Evolutionary conservation across 2,888 invertebrate genomes (phyloP).

Genomic region (Tetragonisca angustula): DNA sequence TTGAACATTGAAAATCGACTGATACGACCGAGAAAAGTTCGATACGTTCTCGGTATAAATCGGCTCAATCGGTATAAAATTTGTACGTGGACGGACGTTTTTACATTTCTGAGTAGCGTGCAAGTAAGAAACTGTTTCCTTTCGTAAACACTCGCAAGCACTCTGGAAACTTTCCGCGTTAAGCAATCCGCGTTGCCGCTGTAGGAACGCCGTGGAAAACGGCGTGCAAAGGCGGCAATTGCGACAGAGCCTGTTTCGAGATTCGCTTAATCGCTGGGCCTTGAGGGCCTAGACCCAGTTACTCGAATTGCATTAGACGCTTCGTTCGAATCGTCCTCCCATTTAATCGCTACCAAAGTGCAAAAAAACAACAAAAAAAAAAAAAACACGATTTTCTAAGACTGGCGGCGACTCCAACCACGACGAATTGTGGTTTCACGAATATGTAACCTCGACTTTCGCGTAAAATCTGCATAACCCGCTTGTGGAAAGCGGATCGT

Average conservation of each 20-base stretch:
- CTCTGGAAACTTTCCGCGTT: slow-evolving; percentile 76
- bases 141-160: slow-evolving; percentile 75
- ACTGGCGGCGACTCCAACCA: background rate
- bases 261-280: slow-evolving; percentile 81
- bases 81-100: slow-evolving; percentile 37
- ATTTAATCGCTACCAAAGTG: slow-evolving; percentile 22
- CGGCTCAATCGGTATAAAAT: slow-evolving; percentile 31
- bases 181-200: slow-evolving; percentile 68
- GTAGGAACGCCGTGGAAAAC: slow-evolving; percentile 71
- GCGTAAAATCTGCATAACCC: slow-evolving; percentile 23
- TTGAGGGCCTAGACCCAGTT: slow-evolving; percentile 81
- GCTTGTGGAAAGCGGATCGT: slow-evolving; percentile 21
- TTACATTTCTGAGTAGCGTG: slow-evolving; percentile 62
- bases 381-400: slow-evolving; percentile 1
- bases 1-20: background rate
- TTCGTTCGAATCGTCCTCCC: slow-evolving; percentile 54
- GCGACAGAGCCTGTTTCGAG: slow-evolving; percentile 80
- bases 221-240: slow-evolving; percentile 74
- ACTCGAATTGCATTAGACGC: slow-evolving; percentile 71
- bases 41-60: background rate
- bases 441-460: background rate
- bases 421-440: background rate
- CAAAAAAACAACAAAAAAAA: background rate
- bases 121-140: slow-evolving; percentile 70
- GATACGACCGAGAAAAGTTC: background rate